These are phyloP conservation scores for Odocoileus hemionus DNA, from an alignment of 2,113 vertebrate genomes.

Conservation along the genomic window DNA sequence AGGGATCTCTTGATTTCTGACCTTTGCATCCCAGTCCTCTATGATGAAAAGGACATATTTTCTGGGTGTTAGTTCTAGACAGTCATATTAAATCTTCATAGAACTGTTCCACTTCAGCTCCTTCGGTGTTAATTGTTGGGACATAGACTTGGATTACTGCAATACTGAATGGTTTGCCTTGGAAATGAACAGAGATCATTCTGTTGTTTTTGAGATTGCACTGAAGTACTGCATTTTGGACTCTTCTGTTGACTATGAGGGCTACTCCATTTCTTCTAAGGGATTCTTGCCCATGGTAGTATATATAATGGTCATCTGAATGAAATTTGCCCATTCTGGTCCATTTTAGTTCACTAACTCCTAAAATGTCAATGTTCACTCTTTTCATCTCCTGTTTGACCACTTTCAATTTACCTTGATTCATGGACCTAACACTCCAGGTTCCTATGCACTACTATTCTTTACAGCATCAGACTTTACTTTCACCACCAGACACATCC, in stretches of 20 bases:
- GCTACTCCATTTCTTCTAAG: neutral
- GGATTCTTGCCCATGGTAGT: neutral
- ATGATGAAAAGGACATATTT: neutral
- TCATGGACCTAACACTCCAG: neutral
- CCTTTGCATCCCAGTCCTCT: neutral
- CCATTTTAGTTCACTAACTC: neutral
- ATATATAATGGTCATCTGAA: neutral
- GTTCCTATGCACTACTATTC: neutral
- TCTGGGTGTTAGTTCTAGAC: neutral
- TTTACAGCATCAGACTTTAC: neutral
- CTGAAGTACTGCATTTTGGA: neutral
- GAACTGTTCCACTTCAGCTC: rapidly evolving
- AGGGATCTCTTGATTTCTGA: neutral
- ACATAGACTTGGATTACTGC: neutral
- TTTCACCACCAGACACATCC: neutral
- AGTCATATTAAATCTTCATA: neutral
- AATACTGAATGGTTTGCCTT: neutral
- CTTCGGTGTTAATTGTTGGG: neutral
- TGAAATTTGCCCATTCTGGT: neutral
- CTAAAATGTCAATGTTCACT: neutral
- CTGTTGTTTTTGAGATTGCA: neutral
- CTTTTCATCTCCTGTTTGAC: neutral
- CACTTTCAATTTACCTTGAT: neutral
- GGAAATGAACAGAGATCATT: neutral
- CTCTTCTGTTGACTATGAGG: neutral